Evolutionary conservation across 1,140 invertebrate genomes (phyloP).

Genomic region (Sipha flava): DNA sequence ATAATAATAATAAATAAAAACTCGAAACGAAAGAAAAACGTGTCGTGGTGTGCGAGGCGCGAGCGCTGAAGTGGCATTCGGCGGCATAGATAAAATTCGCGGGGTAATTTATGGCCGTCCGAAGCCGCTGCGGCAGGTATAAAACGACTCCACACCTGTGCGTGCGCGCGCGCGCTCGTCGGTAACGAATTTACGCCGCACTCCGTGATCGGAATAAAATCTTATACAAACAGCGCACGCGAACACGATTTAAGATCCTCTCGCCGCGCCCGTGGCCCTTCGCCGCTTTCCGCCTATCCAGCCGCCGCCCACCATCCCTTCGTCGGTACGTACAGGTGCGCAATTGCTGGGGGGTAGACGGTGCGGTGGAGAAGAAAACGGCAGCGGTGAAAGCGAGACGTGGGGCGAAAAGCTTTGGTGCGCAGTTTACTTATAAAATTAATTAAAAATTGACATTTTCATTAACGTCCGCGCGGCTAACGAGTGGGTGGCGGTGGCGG

Average conservation of each 20-base stretch:
- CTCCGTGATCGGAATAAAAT: neutral
- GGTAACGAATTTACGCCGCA: neutral
- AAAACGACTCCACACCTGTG: no score
- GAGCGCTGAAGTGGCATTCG: no score
- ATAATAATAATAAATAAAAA: no score
- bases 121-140: no score
- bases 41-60: no score
- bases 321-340: no score
- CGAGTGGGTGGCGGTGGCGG: neutral
- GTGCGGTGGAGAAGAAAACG: neutral
- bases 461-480: neutral
- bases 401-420: neutral
- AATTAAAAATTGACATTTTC: constrained; percentile 31
- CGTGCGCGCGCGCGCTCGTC: neutral
- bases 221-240: neutral
- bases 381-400: neutral
- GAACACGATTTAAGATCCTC: neutral
- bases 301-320: neutral
- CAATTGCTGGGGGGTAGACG: neutral
- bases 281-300: neutral
- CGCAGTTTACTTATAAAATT: neutral
- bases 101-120: no score
- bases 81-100: no score
- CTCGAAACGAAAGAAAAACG: no score
- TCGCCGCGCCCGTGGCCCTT: neutral